Conservation (phyloP, 2,797 vertebrate genomes). For the Acipenser transmontanus region DNA sequence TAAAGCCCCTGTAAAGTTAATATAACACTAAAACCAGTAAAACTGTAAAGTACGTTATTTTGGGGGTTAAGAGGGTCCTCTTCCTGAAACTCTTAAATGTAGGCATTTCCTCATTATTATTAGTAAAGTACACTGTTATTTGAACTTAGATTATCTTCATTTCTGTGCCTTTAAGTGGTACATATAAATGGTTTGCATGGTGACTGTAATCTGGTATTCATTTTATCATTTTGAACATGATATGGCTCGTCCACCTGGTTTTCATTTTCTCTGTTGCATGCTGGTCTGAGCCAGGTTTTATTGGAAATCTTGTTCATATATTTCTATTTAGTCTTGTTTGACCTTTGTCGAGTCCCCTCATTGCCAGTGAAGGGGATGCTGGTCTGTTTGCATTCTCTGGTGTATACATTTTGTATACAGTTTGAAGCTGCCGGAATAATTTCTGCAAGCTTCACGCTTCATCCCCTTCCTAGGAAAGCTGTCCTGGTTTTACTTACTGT, state of each 20-base stretch:
- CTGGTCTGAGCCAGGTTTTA: conserved; percentile 19
- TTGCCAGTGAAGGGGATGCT: conserved; percentile 44
- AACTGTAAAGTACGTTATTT: too few species aligned
- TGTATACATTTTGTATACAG: conserved; percentile 12
- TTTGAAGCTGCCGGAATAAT: conserved; percentile 19
- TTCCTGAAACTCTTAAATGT: too few species aligned
- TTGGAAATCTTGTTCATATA: conserved; percentile 13
- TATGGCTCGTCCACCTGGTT: conserved; percentile 46
- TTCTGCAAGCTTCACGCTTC: conserved; percentile 9
- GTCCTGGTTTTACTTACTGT: conserved; percentile 13
- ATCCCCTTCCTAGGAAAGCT: background rate
- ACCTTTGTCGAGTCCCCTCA: conserved; percentile 56
- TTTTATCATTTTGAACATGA: conserved; percentile 65
- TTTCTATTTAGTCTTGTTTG: conserved; percentile 37
- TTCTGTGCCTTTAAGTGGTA: conserved; percentile 37
- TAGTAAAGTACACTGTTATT: conserved; percentile 40
- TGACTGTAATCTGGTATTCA: conserved; percentile 56
- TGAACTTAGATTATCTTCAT: conserved; percentile 35
- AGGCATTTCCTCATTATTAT: conserved; percentile 2
- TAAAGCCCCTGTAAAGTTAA: conserved; percentile 31
- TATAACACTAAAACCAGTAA: conserved; percentile 11
- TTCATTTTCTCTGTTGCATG: conserved; percentile 27
- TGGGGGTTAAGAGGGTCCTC: too few species aligned
- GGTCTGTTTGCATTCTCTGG: conserved; percentile 15
- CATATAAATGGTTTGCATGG: conserved; percentile 43